These are phyloP conservation scores for Forpus xanthops DNA, from an alignment of 2,797 vertebrate species.

Conservation along the genomic window DNA sequence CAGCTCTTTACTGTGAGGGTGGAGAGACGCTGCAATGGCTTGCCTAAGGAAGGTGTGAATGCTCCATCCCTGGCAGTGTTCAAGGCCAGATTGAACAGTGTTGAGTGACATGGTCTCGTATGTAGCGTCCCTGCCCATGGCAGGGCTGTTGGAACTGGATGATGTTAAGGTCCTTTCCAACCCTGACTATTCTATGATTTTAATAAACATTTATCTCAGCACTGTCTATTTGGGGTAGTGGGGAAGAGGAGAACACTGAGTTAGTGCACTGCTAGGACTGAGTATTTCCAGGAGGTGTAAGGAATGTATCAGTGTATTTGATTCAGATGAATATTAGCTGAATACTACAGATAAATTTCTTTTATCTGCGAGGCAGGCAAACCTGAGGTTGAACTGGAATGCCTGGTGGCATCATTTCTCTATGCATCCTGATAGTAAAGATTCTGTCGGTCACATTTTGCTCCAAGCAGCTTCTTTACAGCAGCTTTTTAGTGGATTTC, in stretches of 20 bases:
- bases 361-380: not conserved
- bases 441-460: not conserved
- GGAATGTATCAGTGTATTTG: not conserved
- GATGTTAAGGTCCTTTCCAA: not conserved
- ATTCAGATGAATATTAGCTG: not conserved
- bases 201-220: not conserved
- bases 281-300: not conserved
- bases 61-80: too few species aligned
- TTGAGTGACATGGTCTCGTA: not conserved
- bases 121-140: not conserved
- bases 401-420: rapidly evolving
- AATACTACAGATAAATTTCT: not conserved
- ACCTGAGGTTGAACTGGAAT: not conserved
- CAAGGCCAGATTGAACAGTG: not conserved
- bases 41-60: too few species aligned
- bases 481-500: not conserved
- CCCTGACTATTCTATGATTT: not conserved
- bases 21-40: not conserved
- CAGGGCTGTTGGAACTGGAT: not conserved
- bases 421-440: not conserved
- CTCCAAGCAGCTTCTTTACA: not conserved
- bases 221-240: not conserved
- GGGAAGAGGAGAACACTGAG: too few species aligned
- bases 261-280: not conserved
- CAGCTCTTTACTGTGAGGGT: not conserved